Evolutionary conservation across 2,113 vertebrate species (phyloP), one percentile per base, ranked within the genome.

Genomic region (Hymenochirus boettgeri): DNA sequence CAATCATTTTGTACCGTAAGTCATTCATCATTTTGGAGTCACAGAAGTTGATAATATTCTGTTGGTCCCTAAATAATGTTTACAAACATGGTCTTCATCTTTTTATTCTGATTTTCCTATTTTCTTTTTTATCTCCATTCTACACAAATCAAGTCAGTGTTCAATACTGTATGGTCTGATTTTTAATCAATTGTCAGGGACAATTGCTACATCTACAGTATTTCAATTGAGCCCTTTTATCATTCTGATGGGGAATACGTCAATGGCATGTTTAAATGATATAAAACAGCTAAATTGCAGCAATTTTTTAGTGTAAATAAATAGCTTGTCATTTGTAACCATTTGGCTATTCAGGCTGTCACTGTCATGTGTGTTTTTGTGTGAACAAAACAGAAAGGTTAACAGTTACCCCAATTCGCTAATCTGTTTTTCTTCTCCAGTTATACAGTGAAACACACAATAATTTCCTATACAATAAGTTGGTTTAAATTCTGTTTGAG

Each of bases 211-310:
- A 67, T 39, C 31, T n/a, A n/a, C n/a, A n/a, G 10, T 52, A 46
- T 59, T 67, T 52, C 55, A 31, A 67, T 42, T 26, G 46, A 67
- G 50, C 42, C 63, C 19, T 59, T 31, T 52, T 59, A 56, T 27
- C 51, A 52, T 52, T 67, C 29, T 51, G 64, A 52, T 59, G 46
- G 55, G 64, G 56, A 5, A 56, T 18, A 55, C 52, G 64, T 67
- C 55, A 67, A 51, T 59, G 29, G 23, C 25, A 56, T 57, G 55
- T 50, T 51, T 66, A 66, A 58, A 58, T 59, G 51, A 39, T 51
- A 59, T 67, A 51, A 66, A 58, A 66, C 50, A 46, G 63, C 47
- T 66, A 58, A 58, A 66, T 66, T 50, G 57, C 51, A 66, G 54
- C 54, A 58, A 26, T 66, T 45, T 55, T 47, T 27, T 47, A 26